Evolutionary conservation across 2,113 vertebrate species (phyloP).

Genomic region (Proterorhinus semilunaris): DNA sequence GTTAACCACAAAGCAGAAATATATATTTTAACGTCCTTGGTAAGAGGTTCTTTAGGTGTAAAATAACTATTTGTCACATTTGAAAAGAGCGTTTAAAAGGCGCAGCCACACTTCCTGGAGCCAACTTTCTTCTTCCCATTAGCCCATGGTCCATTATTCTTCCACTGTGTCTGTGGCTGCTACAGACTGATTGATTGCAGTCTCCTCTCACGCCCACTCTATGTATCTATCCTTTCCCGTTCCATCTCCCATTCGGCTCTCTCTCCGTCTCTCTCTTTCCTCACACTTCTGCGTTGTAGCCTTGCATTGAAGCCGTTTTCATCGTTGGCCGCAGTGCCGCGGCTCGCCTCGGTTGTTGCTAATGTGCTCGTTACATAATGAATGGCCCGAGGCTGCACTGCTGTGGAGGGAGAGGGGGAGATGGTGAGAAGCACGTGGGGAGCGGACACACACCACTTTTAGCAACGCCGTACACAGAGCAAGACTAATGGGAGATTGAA

Average conservation of each 20-base stretch:
- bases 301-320: conserved; percentile 44
- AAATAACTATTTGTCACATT: neutral
- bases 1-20: too few species aligned
- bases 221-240: neutral
- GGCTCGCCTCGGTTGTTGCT: conserved; percentile 61
- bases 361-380: conserved; percentile 77
- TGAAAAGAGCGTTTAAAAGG: neutral
- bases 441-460: conserved; percentile 17
- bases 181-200: conserved; percentile 5
- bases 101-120: neutral
- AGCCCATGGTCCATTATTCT: neutral
- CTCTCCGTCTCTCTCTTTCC: neutral
- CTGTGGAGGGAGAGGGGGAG: conserved; percentile 62
- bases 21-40: too few species aligned
- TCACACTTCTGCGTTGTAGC: neutral
- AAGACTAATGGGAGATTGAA: neutral
- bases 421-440: conserved; percentile 65
- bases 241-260: neutral
- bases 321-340: conserved; percentile 45
- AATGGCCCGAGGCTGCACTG: conserved; percentile 63
- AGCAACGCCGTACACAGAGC: neutral
- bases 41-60: too few species aligned
- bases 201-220: neutral
- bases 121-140: neutral
- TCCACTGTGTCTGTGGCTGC: neutral